Evolutionary conservation across 2,888 invertebrate species (phyloP).

Genomic region (Lasioglossum zephyrum): DNA sequence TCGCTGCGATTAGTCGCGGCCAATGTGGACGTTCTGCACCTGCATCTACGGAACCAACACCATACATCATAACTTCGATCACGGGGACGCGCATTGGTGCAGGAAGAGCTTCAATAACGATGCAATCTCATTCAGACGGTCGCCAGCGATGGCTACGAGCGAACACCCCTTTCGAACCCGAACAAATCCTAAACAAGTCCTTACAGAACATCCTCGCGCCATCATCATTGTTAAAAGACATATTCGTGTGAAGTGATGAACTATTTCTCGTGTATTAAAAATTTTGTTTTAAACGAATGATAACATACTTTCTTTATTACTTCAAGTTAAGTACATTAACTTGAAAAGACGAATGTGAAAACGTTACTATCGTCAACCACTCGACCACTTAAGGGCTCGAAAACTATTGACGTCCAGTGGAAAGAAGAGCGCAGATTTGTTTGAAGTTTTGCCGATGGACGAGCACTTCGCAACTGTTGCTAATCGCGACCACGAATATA

Average conservation of each 20-base stretch:
- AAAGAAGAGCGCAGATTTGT: background rate
- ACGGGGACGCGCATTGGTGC: constrained; percentile 35
- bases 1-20: constrained; percentile 61
- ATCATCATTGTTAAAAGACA: background rate
- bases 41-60: constrained; percentile 48
- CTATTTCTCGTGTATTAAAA: too few species aligned
- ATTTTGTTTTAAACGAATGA: background rate
- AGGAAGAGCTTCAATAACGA: constrained; percentile 64
- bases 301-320: background rate
- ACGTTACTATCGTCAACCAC: background rate
- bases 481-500: constrained; percentile 71
- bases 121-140: constrained; percentile 62
- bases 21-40: constrained; percentile 40
- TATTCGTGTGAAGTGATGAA: background rate
- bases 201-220: background rate
- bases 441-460: background rate
- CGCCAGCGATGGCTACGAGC: constrained; percentile 43
- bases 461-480: constrained; percentile 63
- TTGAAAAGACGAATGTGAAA: too few species aligned
- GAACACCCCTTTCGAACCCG: background rate
- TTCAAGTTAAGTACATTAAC: too few species aligned
- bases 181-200: background rate
- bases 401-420: background rate
- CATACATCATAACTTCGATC: constrained; percentile 68
- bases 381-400: background rate